Conservation (phyloP, 2,113 vertebrate genomes). For the Tichodroma muraria region DNA sequence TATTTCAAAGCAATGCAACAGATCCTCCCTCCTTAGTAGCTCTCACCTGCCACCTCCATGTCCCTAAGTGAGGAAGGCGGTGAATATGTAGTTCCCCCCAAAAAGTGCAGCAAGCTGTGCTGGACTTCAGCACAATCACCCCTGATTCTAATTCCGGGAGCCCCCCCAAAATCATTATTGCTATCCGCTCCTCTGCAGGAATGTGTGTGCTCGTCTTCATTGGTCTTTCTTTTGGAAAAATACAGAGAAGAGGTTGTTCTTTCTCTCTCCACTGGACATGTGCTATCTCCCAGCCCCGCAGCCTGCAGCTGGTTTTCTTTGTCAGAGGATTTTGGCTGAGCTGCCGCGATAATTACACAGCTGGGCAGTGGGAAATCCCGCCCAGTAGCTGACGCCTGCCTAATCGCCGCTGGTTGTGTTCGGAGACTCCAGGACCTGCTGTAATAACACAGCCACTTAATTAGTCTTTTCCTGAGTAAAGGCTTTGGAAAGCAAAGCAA, state of each 20-base stretch:
- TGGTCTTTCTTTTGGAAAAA: neutral
- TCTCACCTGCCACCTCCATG: neutral
- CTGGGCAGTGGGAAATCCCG: conserved; percentile 47
- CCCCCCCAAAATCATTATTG: neutral
- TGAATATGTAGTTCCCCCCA: neutral
- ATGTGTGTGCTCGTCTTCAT: fast-evolving
- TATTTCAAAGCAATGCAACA: neutral
- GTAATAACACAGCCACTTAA: conserved; percentile 58
- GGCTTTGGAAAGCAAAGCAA: conserved; percentile 20
- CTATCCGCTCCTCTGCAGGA: neutral
- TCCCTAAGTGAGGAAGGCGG: neutral
- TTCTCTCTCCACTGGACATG: neutral
- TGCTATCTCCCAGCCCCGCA: neutral
- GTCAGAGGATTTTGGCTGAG: conserved; percentile 18
- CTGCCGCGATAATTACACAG: conserved; percentile 30
- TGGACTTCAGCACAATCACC: no score
- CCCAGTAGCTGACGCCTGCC: conserved; percentile 52
- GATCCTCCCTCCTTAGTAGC: neutral
- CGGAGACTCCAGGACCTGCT: conserved; percentile 22
- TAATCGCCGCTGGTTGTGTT: conserved; percentile 32
- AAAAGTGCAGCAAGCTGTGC: neutral
- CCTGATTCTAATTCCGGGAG: neutral
- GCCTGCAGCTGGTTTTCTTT: conserved; percentile 36
- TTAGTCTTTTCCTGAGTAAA: conserved; percentile 57
- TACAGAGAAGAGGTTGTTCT: neutral